phyloP scores from a whole-genome alignment of 2,113 vertebrate genomes.

The Odocoileus hemionus region DNA sequence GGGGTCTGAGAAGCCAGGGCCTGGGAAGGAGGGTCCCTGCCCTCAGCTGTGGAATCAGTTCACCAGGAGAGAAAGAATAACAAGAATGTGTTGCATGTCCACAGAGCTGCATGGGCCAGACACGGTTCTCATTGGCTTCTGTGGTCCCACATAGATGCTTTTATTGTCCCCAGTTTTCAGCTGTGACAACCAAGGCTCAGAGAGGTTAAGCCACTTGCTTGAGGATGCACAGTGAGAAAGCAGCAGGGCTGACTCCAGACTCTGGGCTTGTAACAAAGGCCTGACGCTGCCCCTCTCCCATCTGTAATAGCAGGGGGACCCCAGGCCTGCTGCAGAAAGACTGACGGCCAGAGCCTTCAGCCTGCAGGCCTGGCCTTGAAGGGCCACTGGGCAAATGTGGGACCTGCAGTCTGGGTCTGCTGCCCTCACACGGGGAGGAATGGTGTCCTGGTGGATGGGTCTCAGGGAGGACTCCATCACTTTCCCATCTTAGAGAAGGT shows the following conservation, averaged over 20 bases:
- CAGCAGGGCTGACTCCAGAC: neutral
- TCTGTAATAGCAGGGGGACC: neutral
- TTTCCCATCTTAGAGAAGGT: neutral
- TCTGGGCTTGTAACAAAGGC: neutral
- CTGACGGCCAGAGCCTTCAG: neutral
- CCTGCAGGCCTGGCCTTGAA: neutral
- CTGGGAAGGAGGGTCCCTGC: neutral
- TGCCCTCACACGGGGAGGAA: neutral
- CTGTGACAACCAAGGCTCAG: neutral
- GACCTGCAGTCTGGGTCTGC: neutral
- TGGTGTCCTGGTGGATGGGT: neutral
- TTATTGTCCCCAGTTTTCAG: neutral
- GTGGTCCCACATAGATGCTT: neutral
- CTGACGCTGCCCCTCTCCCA: neutral
- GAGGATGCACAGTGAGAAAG: neutral
- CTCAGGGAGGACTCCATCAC: neutral
- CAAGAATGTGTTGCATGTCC: fast-evolving
- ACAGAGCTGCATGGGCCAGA: neutral
- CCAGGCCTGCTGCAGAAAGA: neutral
- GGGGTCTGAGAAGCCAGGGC: neutral
- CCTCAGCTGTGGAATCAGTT: neutral
- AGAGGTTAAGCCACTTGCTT: neutral
- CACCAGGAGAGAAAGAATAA: neutral
- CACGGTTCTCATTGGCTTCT: fast-evolving
- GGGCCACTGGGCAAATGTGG: too few relatives aligned